Percentiles rank a stretch among this genome's conserved stretches.
Evolutionary conservation across 1,140 invertebrate species (phyloP).

Genomic region (Chelonus insularis): DNA sequence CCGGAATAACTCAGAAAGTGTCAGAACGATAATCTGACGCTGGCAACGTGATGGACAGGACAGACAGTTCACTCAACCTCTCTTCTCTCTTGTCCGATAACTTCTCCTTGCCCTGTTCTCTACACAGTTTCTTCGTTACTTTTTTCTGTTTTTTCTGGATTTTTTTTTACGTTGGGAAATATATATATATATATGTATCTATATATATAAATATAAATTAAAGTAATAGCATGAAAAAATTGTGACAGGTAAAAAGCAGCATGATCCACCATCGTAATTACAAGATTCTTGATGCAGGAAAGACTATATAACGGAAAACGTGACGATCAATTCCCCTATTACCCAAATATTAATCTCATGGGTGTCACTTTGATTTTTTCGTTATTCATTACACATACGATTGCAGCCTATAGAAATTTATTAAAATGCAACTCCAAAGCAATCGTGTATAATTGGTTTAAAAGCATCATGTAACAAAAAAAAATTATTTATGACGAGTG

Average conservation of each 20-base stretch:
- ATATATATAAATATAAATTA: no score
- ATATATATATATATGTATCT: no score
- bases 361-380: neutral
- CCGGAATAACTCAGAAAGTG: conserved; percentile 61
- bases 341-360: neutral
- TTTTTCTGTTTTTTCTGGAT: no score
- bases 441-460: neutral
- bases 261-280: no score
- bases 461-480: neutral
- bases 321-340: neutral
- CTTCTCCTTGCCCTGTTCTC: no score
- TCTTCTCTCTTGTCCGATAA: conserved; percentile 23
- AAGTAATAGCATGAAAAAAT: no score
- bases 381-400: neutral
- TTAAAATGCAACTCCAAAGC: neutral
- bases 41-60: conserved; percentile 59
- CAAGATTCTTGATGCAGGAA: no score
- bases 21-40: conserved; percentile 63
- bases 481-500: neutral
- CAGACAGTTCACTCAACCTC: conserved; percentile 56
- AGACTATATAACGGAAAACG: no score
- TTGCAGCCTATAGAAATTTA: neutral
- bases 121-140: no score
- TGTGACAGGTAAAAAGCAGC: no score
- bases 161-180: no score